Base-by-base conservation (phyloP, 2,113 vertebrate genomes). In the Hemicordylus capensis region DNA sequence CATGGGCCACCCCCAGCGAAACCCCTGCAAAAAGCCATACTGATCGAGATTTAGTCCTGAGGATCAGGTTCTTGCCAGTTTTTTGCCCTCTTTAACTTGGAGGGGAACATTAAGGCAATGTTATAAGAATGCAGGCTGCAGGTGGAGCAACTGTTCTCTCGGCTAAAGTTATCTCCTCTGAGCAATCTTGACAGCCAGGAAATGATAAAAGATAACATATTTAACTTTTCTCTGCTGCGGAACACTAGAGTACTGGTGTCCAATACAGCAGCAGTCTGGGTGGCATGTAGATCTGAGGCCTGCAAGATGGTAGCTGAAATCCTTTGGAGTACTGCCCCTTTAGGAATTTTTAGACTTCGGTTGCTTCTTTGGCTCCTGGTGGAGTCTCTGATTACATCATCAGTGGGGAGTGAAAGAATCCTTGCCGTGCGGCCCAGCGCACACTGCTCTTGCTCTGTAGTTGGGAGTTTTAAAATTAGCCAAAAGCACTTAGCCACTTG, bases 401-500 rank as follows among this genome's bases (percentile, higher is more conserved):
- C 51, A n/a, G n/a, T 17, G 31, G 54, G 22, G 8, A 28, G 64
- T 22, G 54, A 17, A 69, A 83, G 46, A 34, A 59, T 48, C 28
- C 66, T 39, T 24, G 76, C 6, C 4, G 2, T 14, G 26, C 51
- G n/a, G n/a, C n/a, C n/a, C n/a, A n/a, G n/a, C n/a, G n/a, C n/a
- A n/a, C n/a, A 72, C 19, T 6, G 26, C 34, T 44, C 54, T 42
- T 51, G 34, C 67, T 77, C 51, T 77, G 80, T 82, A 72, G 64
- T 37, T n/a, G 44, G 75, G 44, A 42, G 46, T 89, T 88, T 81
- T 88, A 80, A 67, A 85, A 0, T 31, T 39, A 4, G 44, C 70
- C 54, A 76, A 77, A 85, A 90, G 37, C n/a, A 14, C 39, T 80
- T 82, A 75, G 15, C 22, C 24, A 66, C 39, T 82, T 54, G 76